Base-by-base conservation (phyloP, 1,140 invertebrate species). In the Hylyphantes graminicola region DNA sequence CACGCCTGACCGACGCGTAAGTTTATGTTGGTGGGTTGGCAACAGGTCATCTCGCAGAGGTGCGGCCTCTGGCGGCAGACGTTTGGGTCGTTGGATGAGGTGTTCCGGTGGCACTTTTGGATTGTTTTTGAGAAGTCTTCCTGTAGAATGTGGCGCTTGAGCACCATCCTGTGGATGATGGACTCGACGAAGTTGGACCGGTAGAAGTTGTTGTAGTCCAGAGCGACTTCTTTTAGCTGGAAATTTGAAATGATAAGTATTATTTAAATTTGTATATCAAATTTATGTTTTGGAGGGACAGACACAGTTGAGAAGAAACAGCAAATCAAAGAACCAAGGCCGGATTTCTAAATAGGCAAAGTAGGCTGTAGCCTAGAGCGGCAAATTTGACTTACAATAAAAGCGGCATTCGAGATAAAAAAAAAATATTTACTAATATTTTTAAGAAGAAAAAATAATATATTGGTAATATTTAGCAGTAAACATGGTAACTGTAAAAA, bases 211-310 rank as follows among this genome's bases (percentile, higher is more conserved):
- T 86, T 78, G 83, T 89, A 90, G 48, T 88, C 87, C 54, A 90
- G 72, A 11, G 88, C 89, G 19, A 90, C 70, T 87, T 90, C 89
- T 77, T 88, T 88, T 3, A 90, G 76, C 90, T 90, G 83, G 68
- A 88, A 87, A 53, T 19, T 19, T 72, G 61, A 21, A 67, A 84
- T 57, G 65, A 61, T 61, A 61, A 61, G 12, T 61, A 15, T 61
- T 61, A 1, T 2, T 35, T 35, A 35, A 35, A 35, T 35, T 35
- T 35, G 5, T 35, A 1, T 35, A 35, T 35, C 5, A 5, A 35
- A n/a, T n/a, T n/a, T n/a, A n/a, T n/a, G n/a, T n/a, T n/a, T n/a
- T n/a, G n/a, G n/a, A n/a, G n/a, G n/a, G n/a, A n/a, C n/a, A n/a
- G n/a, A n/a, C n/a, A n/a, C n/a, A n/a, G n/a, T n/a, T n/a, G n/a